These are phyloP conservation scores for Turdus rufiventris DNA, from an alignment of 2,113 vertebrate genomes.

Conservation along the genomic window DNA sequence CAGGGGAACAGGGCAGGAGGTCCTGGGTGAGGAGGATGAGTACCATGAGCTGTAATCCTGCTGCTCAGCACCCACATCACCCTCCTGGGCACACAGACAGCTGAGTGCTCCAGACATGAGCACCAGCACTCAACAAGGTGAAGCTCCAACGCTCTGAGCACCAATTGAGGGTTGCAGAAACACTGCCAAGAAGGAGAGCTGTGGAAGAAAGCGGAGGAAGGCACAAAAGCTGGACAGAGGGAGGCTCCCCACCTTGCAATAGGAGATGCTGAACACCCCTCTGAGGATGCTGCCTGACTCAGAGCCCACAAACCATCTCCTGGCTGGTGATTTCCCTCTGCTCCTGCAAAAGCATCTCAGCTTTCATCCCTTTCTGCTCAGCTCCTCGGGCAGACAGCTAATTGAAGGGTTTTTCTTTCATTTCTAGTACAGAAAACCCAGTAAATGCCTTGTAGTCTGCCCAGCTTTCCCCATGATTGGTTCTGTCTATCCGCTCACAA, in stretches of 20 bases:
- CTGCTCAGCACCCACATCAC: background rate
- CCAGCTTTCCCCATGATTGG: background rate
- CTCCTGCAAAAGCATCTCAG: background rate
- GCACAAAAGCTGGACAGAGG: background rate
- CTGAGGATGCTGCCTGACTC: rapidly evolving
- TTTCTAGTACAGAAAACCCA: conserved; percentile 15
- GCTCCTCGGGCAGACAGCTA: background rate
- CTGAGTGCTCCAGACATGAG: background rate
- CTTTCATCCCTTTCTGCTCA: conserved; percentile 17
- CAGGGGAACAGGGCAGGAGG: background rate
- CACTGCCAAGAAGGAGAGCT: background rate
- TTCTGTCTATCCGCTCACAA: background rate
- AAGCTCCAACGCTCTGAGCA: background rate
- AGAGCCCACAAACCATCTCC: background rate
- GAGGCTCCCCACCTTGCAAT: background rate
- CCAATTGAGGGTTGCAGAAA: background rate
- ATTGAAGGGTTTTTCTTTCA: conserved; percentile 21
- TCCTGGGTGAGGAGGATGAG: background rate
- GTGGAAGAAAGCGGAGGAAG: background rate
- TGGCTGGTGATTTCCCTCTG: background rate
- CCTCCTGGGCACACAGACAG: rapidly evolving
- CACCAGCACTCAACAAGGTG: background rate
- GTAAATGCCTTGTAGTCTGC: conserved; percentile 48
- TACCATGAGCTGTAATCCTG: background rate
- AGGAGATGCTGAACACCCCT: background rate